phyloP scores from a whole-genome alignment of 2,113 vertebrate species.

The Marmota flaviventris region DNA sequence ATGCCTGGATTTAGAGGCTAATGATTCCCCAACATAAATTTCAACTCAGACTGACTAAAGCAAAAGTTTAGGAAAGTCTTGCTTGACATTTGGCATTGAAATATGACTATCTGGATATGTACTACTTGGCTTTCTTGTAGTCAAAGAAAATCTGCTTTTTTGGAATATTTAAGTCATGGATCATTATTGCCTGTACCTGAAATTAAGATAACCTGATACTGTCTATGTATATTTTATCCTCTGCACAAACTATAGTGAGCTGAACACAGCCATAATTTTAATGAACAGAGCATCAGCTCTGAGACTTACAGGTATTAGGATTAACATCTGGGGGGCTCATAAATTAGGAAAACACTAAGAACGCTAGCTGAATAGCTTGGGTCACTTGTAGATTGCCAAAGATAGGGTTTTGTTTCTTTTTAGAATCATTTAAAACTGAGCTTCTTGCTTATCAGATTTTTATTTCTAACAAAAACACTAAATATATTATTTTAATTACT shows the following conservation, averaged over 20 bases:
- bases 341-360: neutral
- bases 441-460: neutral
- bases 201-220: neutral
- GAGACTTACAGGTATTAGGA: neutral
- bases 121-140: neutral
- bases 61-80: neutral
- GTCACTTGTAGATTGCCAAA: neutral
- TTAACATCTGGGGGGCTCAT: neutral
- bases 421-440: neutral
- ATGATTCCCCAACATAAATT: neutral
- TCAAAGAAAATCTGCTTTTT: neutral
- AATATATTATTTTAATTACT: neutral
- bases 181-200: neutral
- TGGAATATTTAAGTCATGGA: neutral
- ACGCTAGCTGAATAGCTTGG: neutral
- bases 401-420: neutral
- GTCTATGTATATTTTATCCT: neutral
- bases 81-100: neutral
- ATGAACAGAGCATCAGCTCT: neutral
- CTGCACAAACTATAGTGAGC: neutral
- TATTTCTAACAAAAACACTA: neutral
- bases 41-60: neutral
- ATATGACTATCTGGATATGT: neutral
- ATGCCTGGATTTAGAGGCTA: neutral
- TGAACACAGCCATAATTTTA: neutral